Conservation (phyloP, 2,888 invertebrate genomes). For the Pterobdella sp. region DNA sequence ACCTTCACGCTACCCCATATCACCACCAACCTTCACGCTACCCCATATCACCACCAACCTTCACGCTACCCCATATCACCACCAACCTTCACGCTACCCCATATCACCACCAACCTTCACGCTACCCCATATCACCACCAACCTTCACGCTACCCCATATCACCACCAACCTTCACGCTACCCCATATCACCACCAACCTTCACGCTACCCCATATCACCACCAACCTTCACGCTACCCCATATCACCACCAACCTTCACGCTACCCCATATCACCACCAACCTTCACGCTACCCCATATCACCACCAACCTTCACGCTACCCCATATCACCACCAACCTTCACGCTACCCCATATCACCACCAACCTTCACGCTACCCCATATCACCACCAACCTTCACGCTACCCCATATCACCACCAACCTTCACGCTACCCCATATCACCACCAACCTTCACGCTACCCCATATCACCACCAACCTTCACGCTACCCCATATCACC, state of each 20-base stretch:
- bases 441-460: background rate
- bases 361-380: background rate
- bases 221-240: background rate
- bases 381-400: background rate
- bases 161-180: conserved; percentile 60
- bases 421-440: background rate
- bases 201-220: background rate
- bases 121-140: background rate
- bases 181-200: background rate
- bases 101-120: background rate
- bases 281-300: background rate
- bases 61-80: background rate
- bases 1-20: background rate
- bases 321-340: background rate
- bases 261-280: background rate
- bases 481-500: background rate
- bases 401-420: background rate
- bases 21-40: background rate
- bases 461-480: background rate
- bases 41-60: background rate
- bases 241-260: background rate
- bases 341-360: background rate
- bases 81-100: background rate
- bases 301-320: background rate
- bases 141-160: conserved; percentile 32